A percentile compares a stretch with the other conserved stretches of the same genome.
Conservation (phyloP, 2,113 vertebrate species). For the Alces alces region DNA sequence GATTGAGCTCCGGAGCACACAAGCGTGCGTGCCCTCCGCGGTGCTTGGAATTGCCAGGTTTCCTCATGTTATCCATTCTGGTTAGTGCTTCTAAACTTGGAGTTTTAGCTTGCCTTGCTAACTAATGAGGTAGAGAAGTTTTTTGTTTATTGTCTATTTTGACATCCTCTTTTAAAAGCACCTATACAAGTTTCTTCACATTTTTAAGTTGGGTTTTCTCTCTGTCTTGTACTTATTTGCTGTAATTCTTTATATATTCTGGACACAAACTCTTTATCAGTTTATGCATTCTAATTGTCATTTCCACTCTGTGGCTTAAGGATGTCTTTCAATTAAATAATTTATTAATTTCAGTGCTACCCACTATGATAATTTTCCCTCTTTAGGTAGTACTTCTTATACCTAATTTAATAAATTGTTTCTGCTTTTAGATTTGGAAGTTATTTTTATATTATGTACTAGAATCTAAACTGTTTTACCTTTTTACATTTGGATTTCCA, state of each 20-base stretch:
- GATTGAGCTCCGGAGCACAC: rapidly evolving
- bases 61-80: neutral
- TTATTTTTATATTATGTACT: neutral
- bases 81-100: neutral
- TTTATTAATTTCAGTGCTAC: neutral
- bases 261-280: neutral
- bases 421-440: neutral
- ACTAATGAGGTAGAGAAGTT: neutral
- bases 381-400: neutral
- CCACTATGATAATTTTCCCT: neutral
- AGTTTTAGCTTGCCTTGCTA: neutral
- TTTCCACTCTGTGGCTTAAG: neutral
- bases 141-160: neutral
- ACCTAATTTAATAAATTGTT: neutral
- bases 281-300: neutral
- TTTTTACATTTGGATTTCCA: neutral
- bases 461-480: neutral
- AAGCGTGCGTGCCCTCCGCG: rapidly evolving
- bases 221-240: neutral
- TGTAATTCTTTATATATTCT: neutral
- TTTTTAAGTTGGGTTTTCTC: neutral
- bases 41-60: neutral
- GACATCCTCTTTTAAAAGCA: neutral
- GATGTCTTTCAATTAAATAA: neutral
- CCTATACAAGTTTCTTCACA: neutral